These are phyloP conservation scores for Pseudotriccus pelzelni DNA, from an alignment of 2,797 vertebrate species.

Conservation along the genomic window DNA sequence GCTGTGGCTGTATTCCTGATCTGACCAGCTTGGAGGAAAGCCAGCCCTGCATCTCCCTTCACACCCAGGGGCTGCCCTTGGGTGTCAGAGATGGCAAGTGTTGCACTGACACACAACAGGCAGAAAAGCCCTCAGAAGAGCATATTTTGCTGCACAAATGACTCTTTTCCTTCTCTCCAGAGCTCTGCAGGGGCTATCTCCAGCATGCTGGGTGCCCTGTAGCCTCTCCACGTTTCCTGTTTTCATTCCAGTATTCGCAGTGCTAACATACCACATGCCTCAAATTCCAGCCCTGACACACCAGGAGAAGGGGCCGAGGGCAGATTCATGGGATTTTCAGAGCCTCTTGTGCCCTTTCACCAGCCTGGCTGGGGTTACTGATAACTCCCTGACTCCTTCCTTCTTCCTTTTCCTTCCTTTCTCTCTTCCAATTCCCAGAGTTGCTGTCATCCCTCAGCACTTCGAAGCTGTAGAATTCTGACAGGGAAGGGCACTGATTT, in stretches of 20 bases:
- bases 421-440: neutral
- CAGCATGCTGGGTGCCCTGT: neutral
- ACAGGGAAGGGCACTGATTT: neutral
- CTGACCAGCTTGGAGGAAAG: neutral
- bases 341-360: neutral
- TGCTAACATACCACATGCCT: neutral
- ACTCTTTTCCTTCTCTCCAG: neutral
- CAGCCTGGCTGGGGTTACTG: neutral
- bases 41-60: neutral
- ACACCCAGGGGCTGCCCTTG: neutral
- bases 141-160: accelerated
- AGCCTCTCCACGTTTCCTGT: slow-evolving; percentile 32
- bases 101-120: neutral
- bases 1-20: neutral
- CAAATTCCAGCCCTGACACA: neutral
- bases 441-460: neutral
- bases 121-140: neutral
- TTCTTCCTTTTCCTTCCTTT: neutral
- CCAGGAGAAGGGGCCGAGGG: slow-evolving; percentile 23
- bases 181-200: neutral
- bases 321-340: neutral
- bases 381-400: neutral
- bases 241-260: slow-evolving; percentile 46
- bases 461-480: neutral
- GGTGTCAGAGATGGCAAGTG: neutral